phyloP scores from a whole-genome alignment of 2,113 vertebrate genomes.

The Deroptyus accipitrinus region DNA sequence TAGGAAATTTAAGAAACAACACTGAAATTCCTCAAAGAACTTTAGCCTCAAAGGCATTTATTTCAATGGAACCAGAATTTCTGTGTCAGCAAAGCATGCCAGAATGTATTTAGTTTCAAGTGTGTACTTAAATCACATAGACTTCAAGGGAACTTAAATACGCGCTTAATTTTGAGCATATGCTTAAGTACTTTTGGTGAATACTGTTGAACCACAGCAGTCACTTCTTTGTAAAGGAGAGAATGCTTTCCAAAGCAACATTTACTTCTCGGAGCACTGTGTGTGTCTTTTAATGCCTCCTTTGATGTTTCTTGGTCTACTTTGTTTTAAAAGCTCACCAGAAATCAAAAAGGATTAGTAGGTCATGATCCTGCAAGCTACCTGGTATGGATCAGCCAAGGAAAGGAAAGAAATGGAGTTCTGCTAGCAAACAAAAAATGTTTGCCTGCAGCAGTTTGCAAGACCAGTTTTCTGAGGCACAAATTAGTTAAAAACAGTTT shows the following conservation, averaged over 20 bases:
- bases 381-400: conserved; percentile 61
- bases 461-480: not conserved
- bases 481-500: not conserved
- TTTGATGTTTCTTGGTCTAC: conserved; percentile 57
- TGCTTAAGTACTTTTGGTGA: conserved; percentile 58
- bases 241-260: conserved; percentile 51
- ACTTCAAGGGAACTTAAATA: conserved; percentile 65
- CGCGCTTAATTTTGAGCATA: conserved; percentile 34
- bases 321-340: conserved; percentile 64
- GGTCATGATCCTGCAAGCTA: conserved; percentile 64
- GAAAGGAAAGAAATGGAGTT: conserved; percentile 31
- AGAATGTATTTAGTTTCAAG: conserved; percentile 51
- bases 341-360: conserved; percentile 66
- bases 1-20: conserved; percentile 6
- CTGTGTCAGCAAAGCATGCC: conserved; percentile 45
- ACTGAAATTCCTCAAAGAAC: conserved; percentile 16
- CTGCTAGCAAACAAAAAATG: conserved; percentile 32
- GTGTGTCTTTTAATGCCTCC: conserved; percentile 54
- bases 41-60: conserved; percentile 31
- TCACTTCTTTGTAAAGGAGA: conserved; percentile 6
- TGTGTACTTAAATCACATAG: conserved; percentile 1
- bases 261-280: conserved; percentile 39
- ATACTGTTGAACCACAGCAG: not conserved
- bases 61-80: conserved; percentile 36
- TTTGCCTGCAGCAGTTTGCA: conserved; percentile 26